phyloP scores from a whole-genome alignment of 2,113 vertebrate genomes.

The Osmerus mordax region DNA sequence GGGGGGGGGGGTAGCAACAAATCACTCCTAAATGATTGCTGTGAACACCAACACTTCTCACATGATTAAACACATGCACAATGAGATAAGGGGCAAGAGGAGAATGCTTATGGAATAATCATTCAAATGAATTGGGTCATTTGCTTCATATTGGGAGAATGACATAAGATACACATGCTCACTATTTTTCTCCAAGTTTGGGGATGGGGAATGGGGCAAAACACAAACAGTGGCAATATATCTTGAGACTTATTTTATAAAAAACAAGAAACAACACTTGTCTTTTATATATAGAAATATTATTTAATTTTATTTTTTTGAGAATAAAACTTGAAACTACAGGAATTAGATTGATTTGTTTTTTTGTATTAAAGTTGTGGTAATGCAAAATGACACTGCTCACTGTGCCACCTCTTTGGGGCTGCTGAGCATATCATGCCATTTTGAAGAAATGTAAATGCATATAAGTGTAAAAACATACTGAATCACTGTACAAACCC shows the following conservation, averaged over 20 bases:
- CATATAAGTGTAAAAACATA: constrained; percentile 73
- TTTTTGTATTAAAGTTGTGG: constrained; percentile 73
- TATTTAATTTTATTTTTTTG: constrained; percentile 79
- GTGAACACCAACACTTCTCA: constrained; percentile 34
- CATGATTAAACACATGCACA: constrained; percentile 25
- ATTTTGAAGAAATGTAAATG: constrained; percentile 70
- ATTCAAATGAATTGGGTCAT: constrained; percentile 52
- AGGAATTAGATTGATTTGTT: constrained; percentile 71
- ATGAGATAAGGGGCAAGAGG: not conserved
- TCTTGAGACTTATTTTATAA: constrained; percentile 80
- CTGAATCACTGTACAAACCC: constrained; percentile 78
- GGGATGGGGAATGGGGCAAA: constrained; percentile 43
- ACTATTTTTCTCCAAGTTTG: constrained; percentile 66
- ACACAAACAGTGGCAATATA: constrained; percentile 75
- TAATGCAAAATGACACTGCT: constrained; percentile 76
- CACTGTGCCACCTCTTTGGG: constrained; percentile 58
- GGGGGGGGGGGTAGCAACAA: constrained; percentile 29
- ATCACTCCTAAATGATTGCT: constrained; percentile 42
- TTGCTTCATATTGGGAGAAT: constrained; percentile 64
- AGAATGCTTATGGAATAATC: constrained; percentile 33
- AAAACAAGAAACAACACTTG: constrained; percentile 60
- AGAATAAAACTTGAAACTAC: constrained; percentile 77
- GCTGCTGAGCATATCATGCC: constrained; percentile 61
- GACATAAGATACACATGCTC: constrained; percentile 59
- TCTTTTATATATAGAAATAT: constrained; percentile 80